phyloP scores from a whole-genome alignment of 2,888 invertebrate species.

The Boloria selene region DNA sequence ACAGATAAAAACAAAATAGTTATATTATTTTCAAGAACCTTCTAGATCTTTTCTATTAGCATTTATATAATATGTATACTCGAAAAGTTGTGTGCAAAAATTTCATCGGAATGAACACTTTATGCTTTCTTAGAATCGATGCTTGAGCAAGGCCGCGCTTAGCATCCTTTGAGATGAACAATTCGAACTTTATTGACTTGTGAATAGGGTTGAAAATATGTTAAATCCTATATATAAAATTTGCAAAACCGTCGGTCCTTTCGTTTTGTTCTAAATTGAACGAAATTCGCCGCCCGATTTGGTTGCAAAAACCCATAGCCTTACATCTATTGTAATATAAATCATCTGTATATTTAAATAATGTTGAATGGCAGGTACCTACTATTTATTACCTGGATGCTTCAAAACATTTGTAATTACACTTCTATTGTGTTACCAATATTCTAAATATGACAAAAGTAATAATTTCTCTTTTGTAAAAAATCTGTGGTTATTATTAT shows the following conservation, averaged over 20 bases:
- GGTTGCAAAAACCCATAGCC: conserved; percentile 33
- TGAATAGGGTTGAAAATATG: conserved; percentile 32
- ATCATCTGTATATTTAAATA: neutral
- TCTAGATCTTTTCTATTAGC: conserved; percentile 18
- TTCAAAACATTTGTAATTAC: conserved; percentile 12
- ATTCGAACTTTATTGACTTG: neutral
- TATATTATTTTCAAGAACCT: conserved; percentile 9
- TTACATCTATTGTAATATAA: conserved; percentile 25
- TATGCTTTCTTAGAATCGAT: conserved; percentile 39
- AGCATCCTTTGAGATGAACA: neutral
- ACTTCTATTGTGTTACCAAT: conserved; percentile 5
- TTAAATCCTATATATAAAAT: conserved; percentile 35
- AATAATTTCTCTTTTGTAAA: neutral
- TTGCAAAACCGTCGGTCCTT: conserved; percentile 49
- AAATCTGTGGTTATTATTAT: neutral
- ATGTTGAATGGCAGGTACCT: conserved; percentile 13
- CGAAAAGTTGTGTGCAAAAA: conserved; percentile 53
- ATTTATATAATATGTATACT: conserved; percentile 27
- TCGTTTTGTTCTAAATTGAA: conserved; percentile 68
- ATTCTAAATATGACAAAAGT: conserved; percentile 1
- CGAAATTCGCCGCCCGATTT: conserved; percentile 53
- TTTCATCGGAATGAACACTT: conserved; percentile 54
- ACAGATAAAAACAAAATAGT: neutral
- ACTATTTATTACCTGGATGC: conserved; percentile 9
- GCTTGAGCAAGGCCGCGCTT: conserved; percentile 32